Evolutionary conservation across 2,113 vertebrate genomes (phyloP).

Genomic region (Rousettus leschenaultii): DNA sequence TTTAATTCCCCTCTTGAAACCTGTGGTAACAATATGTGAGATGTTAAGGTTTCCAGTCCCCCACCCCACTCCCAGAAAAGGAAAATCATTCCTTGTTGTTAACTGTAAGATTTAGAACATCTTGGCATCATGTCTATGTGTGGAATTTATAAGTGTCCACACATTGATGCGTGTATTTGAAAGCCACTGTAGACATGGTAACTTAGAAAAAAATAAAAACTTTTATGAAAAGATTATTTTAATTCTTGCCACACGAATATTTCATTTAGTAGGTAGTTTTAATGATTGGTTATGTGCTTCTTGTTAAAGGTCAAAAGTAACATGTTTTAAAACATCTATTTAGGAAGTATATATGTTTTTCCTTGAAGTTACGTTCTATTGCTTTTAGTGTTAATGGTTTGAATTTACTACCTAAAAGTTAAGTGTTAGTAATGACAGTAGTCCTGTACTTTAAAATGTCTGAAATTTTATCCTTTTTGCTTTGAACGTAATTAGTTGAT

Average conservation of each 20-base stretch:
- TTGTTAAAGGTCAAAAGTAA: not conserved
- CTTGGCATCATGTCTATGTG: not conserved
- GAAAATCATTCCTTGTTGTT: not conserved
- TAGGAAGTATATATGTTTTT: not conserved
- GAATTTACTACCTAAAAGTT: not conserved
- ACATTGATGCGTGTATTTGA: not conserved
- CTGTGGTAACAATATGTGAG: not conserved
- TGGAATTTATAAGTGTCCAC: not conserved
- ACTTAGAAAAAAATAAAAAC: not conserved
- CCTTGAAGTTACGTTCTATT: not conserved
- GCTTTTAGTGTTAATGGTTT: not conserved
- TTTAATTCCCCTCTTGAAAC: not conserved
- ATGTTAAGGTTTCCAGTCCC: not conserved
- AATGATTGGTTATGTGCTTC: not conserved
- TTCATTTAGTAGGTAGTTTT: not conserved
- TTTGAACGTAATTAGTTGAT: not conserved
- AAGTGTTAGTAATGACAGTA: not conserved
- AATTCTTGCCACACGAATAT: not conserved
- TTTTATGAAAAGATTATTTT: not conserved
- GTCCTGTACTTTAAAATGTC: not conserved
- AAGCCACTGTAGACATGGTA: not conserved
- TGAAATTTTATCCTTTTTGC: not conserved
- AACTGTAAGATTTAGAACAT: not conserved
- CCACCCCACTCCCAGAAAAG: no score
- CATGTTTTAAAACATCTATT: not conserved